Base-by-base conservation (phyloP, 2,113 vertebrate genomes). In the Holacanthus passer region DNA sequence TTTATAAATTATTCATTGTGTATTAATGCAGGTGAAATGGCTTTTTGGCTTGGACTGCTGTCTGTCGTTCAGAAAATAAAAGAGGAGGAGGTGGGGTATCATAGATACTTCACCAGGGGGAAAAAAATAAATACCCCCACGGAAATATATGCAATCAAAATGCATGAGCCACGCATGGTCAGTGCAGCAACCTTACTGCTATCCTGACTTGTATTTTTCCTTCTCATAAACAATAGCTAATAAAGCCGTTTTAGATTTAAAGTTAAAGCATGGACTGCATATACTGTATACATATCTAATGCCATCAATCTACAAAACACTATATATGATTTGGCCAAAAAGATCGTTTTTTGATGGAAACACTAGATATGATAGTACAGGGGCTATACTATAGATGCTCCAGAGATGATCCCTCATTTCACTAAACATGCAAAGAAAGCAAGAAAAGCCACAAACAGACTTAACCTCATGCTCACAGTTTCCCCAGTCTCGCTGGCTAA, bases 1-100 rank as follows among this genome's bases (percentile, higher is more conserved):
- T 89, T 87, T 96, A 98, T 99, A 97, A 96, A 99, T 98, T 97
- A 99, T 99, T 99, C 95, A 99, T 97, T 96, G 92, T 96, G 95
- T 97, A 97, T 97, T 97, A 98, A 97, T 97, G 95, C 96, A 96
- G 96, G 94, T 96, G 96, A 96, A 97, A 96, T 97, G 94, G 96
- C 96, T 97, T 96, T 96, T 96, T 94, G 95, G 92, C 94, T 95
- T 87, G 87, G 91, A 95, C 90, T 93, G 92, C 93, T 95, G 93
- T 94, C 94, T 95, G 93, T 95, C 93, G 89, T 94, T 95, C 89
- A 90, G 91, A 92, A 92, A 94, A 95, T 94, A 93, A 95, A 94
- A 92, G 93, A 91, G 89, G 88, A 90, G 91, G 88, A 89, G 91
- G 92, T 74, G 85, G 85, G 88, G 79, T 87, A 94, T 93, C 92